phyloP scores from a whole-genome alignment of 2,113 vertebrate genomes.

The Anseranas semipalmata region DNA sequence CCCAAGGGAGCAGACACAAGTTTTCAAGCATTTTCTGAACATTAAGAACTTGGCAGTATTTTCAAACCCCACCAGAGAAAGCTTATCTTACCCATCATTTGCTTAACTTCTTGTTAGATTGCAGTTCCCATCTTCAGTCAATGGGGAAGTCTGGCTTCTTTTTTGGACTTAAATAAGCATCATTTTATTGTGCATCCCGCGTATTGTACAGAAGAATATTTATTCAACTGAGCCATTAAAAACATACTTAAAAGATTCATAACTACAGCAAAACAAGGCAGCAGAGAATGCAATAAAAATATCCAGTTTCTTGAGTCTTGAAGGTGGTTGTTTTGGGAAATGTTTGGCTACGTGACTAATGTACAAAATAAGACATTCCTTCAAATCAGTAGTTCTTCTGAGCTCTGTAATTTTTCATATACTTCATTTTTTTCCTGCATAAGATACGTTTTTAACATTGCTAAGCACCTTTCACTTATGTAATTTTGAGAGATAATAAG shows the following conservation, averaged over 20 bases:
- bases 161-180: background rate
- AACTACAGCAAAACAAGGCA: background rate
- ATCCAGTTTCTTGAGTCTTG: background rate
- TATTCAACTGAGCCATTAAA: background rate
- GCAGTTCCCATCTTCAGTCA: background rate
- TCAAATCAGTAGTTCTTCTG: background rate
- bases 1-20: constrained; percentile 26
- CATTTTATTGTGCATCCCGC: background rate
- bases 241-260: background rate
- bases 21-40: constrained; percentile 24
- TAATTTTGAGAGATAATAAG: background rate
- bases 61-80: background rate
- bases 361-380: background rate
- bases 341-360: background rate
- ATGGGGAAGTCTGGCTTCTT: background rate
- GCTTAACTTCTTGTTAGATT: background rate
- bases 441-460: background rate
- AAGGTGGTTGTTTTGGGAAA: background rate
- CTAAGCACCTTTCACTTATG: background rate
- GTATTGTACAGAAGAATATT: background rate
- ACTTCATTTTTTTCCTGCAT: background rate
- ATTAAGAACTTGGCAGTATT: constrained; percentile 9
- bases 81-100: constrained; percentile 10
- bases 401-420: background rate
- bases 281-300: background rate